These are phyloP conservation scores for Gnathonemus echidnorhynchus DNA, from an alignment of 2,113 vertebrate genomes.

Conservation along the genomic window DNA sequence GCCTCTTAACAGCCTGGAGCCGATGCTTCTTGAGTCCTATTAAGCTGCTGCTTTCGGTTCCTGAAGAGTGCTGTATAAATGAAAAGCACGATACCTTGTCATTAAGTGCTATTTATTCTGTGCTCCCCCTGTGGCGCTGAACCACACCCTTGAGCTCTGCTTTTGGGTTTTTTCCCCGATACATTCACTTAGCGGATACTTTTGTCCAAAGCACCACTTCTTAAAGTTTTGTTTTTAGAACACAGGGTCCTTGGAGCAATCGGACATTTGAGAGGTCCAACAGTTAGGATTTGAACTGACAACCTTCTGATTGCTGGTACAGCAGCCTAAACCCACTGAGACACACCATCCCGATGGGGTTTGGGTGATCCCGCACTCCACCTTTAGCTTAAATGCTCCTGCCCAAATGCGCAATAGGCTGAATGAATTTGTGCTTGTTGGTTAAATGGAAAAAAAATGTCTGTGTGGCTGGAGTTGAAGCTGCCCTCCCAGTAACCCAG, in stretches of 20 bases:
- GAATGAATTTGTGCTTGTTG: background rate
- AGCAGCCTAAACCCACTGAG: background rate
- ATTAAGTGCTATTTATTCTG: conserved; percentile 44
- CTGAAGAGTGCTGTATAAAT: background rate
- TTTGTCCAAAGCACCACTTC: background rate
- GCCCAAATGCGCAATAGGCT: background rate
- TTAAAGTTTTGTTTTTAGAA: background rate
- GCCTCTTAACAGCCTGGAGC: conserved; percentile 28
- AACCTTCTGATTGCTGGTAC: background rate
- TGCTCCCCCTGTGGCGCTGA: conserved; percentile 33
- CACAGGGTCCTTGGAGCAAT: background rate
- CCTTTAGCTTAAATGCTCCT: background rate
- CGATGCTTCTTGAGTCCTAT: conserved; percentile 25
- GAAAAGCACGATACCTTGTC: background rate
- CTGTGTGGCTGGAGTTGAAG: background rate
- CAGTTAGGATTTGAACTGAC: background rate
- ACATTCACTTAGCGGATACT: background rate
- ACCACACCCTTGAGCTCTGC: conserved; percentile 18
- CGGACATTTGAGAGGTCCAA: background rate
- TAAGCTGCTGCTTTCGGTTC: background rate
- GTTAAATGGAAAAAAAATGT: background rate
- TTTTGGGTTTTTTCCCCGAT: background rate
- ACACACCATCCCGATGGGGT: background rate
- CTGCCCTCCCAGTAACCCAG: background rate
- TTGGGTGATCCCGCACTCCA: background rate